A percentile compares a stretch with the other conserved stretches of the same genome.
Evolutionary conservation across 2,113 vertebrate genomes (phyloP).

Genomic region (Mesoclemmys tuberculata): DNA sequence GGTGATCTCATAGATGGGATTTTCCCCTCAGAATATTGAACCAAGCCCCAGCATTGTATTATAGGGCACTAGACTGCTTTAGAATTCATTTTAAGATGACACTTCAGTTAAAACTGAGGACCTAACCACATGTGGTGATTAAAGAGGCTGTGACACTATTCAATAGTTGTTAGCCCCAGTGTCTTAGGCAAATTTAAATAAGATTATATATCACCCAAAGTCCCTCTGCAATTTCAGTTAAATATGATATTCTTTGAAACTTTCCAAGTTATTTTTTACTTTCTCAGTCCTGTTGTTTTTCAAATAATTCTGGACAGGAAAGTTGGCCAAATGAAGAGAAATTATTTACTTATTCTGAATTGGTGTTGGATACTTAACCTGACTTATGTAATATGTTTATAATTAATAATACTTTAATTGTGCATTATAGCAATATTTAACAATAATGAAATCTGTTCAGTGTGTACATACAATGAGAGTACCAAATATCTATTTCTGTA

Average conservation of each 20-base stretch:
- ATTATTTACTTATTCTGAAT: neutral
- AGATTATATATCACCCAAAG: neutral
- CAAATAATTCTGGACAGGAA: neutral
- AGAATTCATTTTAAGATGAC: neutral
- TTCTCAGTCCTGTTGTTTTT: neutral
- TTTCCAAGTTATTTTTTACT: neutral
- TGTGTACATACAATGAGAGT: neutral
- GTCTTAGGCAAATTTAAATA: neutral
- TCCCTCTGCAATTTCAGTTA: neutral
- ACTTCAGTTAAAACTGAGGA: neutral
- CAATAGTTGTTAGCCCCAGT: neutral
- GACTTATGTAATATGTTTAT: neutral
- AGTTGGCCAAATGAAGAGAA: neutral
- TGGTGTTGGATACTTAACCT: neutral
- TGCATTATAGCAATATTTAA: neutral
- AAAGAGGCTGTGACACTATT: neutral
- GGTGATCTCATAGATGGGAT: neutral
- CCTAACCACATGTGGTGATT: neutral
- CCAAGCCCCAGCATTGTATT: neutral
- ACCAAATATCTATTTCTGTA: neutral
- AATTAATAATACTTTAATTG: neutral
- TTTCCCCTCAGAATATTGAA: neutral
- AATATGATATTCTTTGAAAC: neutral
- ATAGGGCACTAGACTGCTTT: neutral
- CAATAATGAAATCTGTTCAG: neutral